Base-by-base conservation (phyloP, 2,797 vertebrate genomes). In the Chanos chanos region DNA sequence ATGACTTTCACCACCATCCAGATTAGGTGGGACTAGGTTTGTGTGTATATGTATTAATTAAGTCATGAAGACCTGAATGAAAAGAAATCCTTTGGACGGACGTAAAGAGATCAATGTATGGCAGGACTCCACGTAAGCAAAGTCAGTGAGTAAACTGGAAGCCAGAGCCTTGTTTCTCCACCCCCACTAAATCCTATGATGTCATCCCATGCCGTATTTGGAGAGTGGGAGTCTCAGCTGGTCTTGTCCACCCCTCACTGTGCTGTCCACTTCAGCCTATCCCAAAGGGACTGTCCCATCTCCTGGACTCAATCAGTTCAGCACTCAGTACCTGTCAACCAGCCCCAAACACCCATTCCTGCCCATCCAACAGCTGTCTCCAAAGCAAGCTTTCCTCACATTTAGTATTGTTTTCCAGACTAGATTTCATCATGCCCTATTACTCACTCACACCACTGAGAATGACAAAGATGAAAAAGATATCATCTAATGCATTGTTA, bases 161-260 rank as follows among this genome's bases (percentile, higher is more conserved):
- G 44, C 13, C n/a, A 21, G n/a, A 21, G 31, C 28, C n/a, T 15
- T 3, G 10, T 5, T 36, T 60, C 16, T 28, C 30, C 19, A 18
- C 36, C 25, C 15, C 19, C 13, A 3, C 34, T 1, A 15, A 47
- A 7, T 37, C 12, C 8, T 22, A 43, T 63, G 41, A 37, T 30
- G 7, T 22, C 5, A 13, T 8, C 31, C 27, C 30, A 18, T 7
- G 27, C 8, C 31, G 28, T 15, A 22, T 16, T 30, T 9, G 27
- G 48, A 71, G 15, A 58, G 25, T 66, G n/a, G 16, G 39, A 77
- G 75, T 50, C 70, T 82, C 82, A 84, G 76, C 80, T 85, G 85
- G 76, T 68, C 39, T 27, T 47, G 21, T 25, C 44, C 21, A 28
- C 19, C 55, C 30, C 30, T 33, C 12, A 19, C 41, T 6, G 37